Percentiles rank a stretch among this genome's conserved stretches.
Evolutionary conservation across 2,888 invertebrate species (phyloP).

Genomic region (Tholera decimalis): DNA sequence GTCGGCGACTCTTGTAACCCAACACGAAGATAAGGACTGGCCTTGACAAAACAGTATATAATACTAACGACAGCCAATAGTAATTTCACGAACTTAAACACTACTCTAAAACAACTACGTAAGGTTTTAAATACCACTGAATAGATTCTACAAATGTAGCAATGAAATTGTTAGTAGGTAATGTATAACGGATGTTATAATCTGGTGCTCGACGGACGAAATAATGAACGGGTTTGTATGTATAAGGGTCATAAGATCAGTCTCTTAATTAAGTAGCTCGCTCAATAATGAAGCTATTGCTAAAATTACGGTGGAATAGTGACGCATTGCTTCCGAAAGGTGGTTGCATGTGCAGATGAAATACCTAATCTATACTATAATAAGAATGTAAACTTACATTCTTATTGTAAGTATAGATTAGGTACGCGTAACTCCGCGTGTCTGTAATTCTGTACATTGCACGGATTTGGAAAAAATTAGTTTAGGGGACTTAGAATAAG

Average conservation of each 20-base stretch:
- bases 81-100: slow-evolving; percentile 56
- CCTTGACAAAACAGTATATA: slow-evolving; percentile 76
- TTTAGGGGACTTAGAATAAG: no score
- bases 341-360: slow-evolving; percentile 8
- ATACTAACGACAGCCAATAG: slow-evolving; percentile 42
- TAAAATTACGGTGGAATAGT: slow-evolving; percentile 41
- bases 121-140: slow-evolving; percentile 43
- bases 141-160: slow-evolving; percentile 39
- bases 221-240: slow-evolving; percentile 73
- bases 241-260: slow-evolving; percentile 70
- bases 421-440: no score
- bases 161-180: slow-evolving; percentile 60
- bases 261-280: slow-evolving; percentile 65
- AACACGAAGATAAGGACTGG: slow-evolving; percentile 81
- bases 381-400: no score
- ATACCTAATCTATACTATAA: no score
- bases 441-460: no score
- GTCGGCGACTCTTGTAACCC: slow-evolving; percentile 85
- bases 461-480: no score
- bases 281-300: slow-evolving; percentile 51
- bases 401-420: no score
- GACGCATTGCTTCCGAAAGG: slow-evolving; percentile 32
- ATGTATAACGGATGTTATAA: slow-evolving; percentile 82
- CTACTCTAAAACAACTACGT: slow-evolving; percentile 37
- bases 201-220: slow-evolving; percentile 73